Evolutionary conservation across 1,140 invertebrate genomes (phyloP), one percentile per base, ranked within the genome.

Genomic region (Orchesella cincta): DNA sequence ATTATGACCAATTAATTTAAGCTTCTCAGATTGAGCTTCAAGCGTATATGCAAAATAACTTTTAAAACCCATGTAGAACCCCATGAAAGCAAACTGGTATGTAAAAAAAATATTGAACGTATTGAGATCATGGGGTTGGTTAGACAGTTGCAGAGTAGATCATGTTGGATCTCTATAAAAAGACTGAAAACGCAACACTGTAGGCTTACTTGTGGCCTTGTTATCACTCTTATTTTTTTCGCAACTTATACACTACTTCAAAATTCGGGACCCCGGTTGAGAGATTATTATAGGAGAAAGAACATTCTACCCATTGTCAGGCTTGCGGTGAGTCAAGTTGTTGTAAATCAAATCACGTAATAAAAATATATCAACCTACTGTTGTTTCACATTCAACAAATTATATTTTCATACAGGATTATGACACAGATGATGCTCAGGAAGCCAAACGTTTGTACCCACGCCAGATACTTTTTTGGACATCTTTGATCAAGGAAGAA

Each of bases 401-500:
- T 67, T 67, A 16, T 67, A 31, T 67, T 29, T 67, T 33, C 1
- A 67, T 31, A 34, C 39, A 46, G 75, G 75, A 76, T 35, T 76
- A 76, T 71, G 75, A 76, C 20, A 70, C 39, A n/a, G 75, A 76
- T 12, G 35, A 39, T n/a, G 33, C 70, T 20, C 8, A 76, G 28
- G 29, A 76, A 64, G 64, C 64, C 39, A 46, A 36, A 20, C 26
- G 39, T 20, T 71, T 70, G 23, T 71, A 71, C 20, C 75, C 75
- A 20, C 67, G 70, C 16, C 75, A 76, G 71, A 31, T 76, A 1
- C 64, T 76, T 31, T 76, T 76, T 33, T 76, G 75, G 75, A 76
- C 75, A 33, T 46, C 67, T 5, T 46, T 71, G 18, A 26, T 71
- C 31, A 34, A 51, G 20, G 31, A 62, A 46, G 34, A 35, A 36